A percentile compares a stretch with the other conserved stretches of the same genome.
phyloP scores from a whole-genome alignment of 1,140 invertebrate species.

The Drosophila sechellia region DNA sequence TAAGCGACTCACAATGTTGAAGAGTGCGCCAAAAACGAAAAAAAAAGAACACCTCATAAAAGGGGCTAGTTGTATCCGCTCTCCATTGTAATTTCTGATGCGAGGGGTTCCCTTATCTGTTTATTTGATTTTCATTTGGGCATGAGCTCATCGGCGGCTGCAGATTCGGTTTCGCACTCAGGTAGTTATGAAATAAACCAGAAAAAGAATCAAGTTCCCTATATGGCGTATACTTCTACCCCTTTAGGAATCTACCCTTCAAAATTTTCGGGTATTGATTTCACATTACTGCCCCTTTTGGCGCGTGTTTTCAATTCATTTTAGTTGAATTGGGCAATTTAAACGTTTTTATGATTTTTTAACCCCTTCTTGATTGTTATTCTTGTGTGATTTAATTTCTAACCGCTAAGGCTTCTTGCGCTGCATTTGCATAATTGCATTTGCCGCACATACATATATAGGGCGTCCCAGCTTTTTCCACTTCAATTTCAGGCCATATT shows the following conservation, averaged over 20 bases:
- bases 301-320: constrained; percentile 70
- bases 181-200: constrained; percentile 10
- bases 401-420: constrained; percentile 15
- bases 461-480: constrained; percentile 24
- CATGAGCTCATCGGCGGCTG: constrained; percentile 66
- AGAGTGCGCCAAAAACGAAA: constrained; percentile 45
- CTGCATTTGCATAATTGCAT: constrained; percentile 74
- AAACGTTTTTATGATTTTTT: constrained; percentile 38
- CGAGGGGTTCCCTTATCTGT: constrained; percentile 51
- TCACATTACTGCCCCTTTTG: constrained; percentile 50
- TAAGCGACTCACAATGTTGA: constrained; percentile 41
- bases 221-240: constrained; percentile 16
- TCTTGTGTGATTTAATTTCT: constrained; percentile 27
- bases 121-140: constrained; percentile 64
- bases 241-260: constrained; percentile 11
- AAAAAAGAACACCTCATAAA: constrained; percentile 1
- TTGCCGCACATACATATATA: constrained; percentile 17
- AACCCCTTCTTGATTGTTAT: constrained; percentile 37
- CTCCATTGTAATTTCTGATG: constrained; percentile 13
- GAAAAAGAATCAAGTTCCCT: constrained; percentile 58
- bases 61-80: constrained; percentile 38
- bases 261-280: constrained; percentile 44
- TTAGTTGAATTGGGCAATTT: constrained; percentile 52
- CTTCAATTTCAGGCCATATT: constrained; percentile 36
- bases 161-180: constrained; percentile 45